A percentile compares a stretch with the other conserved stretches of the same genome.
These are phyloP conservation scores for Notarius lentiginosus DNA, from an alignment of 2,113 vertebrate genomes.

Conservation along the genomic window DNA sequence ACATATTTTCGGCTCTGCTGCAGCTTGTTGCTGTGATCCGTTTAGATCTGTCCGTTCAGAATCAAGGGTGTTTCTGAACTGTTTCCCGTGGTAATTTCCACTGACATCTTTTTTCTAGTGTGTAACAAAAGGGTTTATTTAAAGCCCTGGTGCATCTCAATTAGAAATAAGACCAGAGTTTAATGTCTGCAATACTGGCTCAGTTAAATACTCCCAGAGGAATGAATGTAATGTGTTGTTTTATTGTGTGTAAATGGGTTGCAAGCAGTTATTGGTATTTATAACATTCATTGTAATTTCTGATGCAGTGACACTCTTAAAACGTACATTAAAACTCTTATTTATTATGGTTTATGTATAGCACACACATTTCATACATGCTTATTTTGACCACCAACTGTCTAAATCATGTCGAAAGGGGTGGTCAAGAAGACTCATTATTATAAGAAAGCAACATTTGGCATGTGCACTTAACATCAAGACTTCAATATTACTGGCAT, in stretches of 20 bases:
- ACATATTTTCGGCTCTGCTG: conserved; percentile 22
- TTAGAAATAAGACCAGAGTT: conserved; percentile 21
- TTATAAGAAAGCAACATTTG: not conserved
- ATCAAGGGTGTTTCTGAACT: conserved; percentile 59
- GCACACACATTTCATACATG: not conserved
- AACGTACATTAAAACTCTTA: not conserved
- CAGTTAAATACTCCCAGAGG: not conserved
- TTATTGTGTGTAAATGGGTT: not conserved
- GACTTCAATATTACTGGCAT: not conserved
- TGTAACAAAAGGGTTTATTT: conserved; percentile 61
- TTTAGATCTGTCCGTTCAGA: conserved; percentile 34
- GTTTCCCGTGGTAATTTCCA: conserved; percentile 69
- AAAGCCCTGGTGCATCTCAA: conserved; percentile 47
- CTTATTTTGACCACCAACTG: not conserved
- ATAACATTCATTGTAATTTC: not conserved
- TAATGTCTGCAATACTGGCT: not conserved
- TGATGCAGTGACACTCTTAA: not conserved
- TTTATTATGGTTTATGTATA: not conserved
- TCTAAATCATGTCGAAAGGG: not conserved
- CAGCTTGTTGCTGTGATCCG: conserved; percentile 16
- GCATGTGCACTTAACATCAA: not conserved
- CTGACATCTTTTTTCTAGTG: conserved; percentile 59
- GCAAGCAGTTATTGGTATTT: not conserved
- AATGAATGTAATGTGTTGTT: not conserved
- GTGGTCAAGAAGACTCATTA: not conserved